Conservation (phyloP, 2,113 vertebrate genomes). For the Calonectris borealis region DNA sequence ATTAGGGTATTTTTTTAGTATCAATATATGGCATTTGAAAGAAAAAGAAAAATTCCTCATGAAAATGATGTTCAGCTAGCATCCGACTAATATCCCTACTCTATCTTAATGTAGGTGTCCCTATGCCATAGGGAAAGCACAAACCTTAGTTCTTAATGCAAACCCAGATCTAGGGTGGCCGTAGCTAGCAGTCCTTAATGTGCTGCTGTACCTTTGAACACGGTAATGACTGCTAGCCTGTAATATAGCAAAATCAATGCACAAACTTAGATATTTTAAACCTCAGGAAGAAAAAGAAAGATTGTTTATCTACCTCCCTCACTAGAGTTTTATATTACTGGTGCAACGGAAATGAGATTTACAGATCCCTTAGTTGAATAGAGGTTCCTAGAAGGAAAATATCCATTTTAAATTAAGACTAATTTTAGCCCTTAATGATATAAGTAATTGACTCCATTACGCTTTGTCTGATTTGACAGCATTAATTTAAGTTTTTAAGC, state of each 20-base stretch:
- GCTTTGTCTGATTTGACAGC: not conserved
- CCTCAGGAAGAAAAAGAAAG: not conserved
- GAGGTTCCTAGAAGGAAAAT: not conserved
- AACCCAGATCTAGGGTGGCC: not conserved
- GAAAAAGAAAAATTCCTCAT: not conserved
- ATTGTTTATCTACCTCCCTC: not conserved
- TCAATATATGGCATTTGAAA: not conserved
- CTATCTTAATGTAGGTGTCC: not conserved
- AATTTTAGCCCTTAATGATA: conserved; percentile 1
- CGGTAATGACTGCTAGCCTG: not conserved
- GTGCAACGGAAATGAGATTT: not conserved
- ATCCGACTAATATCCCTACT: not conserved
- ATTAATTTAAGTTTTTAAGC: conserved; percentile 27
- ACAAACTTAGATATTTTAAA: not conserved
- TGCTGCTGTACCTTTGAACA: not conserved
- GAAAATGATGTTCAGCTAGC: not conserved
- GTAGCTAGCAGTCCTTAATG: not conserved
- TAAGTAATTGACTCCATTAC: not conserved
- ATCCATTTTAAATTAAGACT: not conserved
- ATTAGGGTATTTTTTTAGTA: not conserved
- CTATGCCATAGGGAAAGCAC: not conserved
- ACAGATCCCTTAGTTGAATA: not conserved
- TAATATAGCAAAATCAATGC: not conserved
- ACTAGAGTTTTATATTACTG: not conserved
- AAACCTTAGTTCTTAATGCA: not conserved